Evolutionary conservation across 1,140 invertebrate genomes (phyloP).

Genomic region (Matsumurasca onukii): DNA sequence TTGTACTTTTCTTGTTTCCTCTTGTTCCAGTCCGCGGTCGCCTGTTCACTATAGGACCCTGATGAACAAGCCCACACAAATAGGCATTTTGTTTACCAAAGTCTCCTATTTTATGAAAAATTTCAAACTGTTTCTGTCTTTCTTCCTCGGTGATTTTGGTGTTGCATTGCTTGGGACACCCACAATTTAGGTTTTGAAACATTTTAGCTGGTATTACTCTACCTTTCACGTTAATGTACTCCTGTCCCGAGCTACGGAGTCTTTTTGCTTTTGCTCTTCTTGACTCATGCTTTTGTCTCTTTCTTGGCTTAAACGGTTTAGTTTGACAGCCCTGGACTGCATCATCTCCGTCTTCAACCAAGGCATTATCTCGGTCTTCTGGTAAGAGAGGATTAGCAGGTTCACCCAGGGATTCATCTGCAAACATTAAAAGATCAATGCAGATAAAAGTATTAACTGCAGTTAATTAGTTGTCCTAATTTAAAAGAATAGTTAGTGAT

Average conservation of each 20-base stretch:
- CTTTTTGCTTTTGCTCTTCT: conserved; percentile 25
- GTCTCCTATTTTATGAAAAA: conserved; percentile 26
- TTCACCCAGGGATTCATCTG: neutral
- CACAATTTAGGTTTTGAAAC: conserved; percentile 28
- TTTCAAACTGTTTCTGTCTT: conserved; percentile 14
- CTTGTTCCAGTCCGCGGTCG: conserved; percentile 9
- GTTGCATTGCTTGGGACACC: conserved; percentile 19
- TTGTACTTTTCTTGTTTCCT: conserved; percentile 20
- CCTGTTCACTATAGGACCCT: conserved; percentile 8
- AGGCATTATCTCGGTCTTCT: neutral
- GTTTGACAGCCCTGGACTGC: conserved; percentile 7
- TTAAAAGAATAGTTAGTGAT: neutral
- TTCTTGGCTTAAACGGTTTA: neutral
- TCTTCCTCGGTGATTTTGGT: conserved; percentile 18
- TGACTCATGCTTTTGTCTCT: neutral
- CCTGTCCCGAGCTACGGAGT: conserved; percentile 5
- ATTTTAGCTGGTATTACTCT: conserved; percentile 22
- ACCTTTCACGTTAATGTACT: conserved; percentile 27
- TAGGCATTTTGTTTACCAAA: conserved; percentile 32
- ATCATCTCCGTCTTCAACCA: neutral
- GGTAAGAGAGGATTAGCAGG: neutral
- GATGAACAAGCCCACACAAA: conserved; percentile 30
- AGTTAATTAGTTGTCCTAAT: neutral
- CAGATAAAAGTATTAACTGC: neutral
- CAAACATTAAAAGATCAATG: neutral